A percentile compares a stretch with the other conserved stretches of the same genome.
phyloP scores from a whole-genome alignment of 2,113 vertebrate species.

The Psilopsiagon aymara region DNA sequence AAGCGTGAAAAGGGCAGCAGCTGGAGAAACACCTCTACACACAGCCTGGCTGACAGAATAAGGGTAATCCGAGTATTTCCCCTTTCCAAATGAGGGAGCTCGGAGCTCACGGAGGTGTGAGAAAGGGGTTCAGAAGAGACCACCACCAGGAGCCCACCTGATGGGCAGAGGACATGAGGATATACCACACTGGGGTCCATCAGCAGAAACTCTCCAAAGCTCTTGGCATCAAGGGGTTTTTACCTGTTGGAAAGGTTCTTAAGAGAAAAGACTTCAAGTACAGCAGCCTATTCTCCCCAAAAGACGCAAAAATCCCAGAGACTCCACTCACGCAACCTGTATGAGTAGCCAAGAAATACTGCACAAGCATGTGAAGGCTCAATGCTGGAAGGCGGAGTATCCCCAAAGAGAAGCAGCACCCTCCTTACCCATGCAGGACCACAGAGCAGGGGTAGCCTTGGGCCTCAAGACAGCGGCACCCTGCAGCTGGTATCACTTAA shows the following conservation, averaged over 20 bases:
- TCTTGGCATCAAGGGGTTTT: background rate
- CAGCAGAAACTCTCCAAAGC: background rate
- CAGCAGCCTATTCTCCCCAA: background rate
- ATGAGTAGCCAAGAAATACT: background rate
- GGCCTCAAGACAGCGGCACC: background rate
- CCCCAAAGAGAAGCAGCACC: background rate
- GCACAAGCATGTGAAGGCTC: background rate
- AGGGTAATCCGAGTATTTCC: background rate
- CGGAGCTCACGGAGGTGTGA: background rate
- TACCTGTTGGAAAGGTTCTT: background rate
- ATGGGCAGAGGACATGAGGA: background rate
- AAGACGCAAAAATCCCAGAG: background rate
- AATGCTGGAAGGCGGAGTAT: accelerated
- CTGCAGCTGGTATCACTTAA: accelerated
- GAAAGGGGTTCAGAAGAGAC: background rate
- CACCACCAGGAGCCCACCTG: background rate
- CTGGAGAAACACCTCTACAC: background rate
- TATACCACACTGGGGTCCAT: background rate
- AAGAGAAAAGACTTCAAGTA: background rate
- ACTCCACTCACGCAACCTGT: background rate
- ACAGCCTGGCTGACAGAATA: background rate
- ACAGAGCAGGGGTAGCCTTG: accelerated
- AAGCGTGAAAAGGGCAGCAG: background rate
- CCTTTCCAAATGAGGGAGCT: background rate
- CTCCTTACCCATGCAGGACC: background rate